These are phyloP conservation scores for Pristionchus japonicus DNA, from an alignment of 2,888 invertebrate genomes.

Conservation along the genomic window DNA sequence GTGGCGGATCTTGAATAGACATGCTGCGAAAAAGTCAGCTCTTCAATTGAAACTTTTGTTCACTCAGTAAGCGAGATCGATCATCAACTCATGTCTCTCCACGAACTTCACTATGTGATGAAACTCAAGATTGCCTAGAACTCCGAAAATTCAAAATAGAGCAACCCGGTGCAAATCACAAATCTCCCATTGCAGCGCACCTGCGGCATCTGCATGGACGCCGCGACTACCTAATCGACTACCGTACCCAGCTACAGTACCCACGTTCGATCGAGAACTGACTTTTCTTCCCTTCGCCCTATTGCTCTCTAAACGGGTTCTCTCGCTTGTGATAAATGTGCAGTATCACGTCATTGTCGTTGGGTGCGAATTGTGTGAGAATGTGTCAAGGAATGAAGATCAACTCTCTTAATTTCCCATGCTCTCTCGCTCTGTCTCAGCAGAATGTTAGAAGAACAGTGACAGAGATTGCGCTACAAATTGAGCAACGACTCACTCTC, in stretches of 20 bases:
- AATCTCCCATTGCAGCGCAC: conserved; percentile 30
- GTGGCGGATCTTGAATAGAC: no score
- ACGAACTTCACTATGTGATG: no score
- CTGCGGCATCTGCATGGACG: conserved; percentile 41
- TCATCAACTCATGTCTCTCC: no score
- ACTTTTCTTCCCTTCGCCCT: not conserved
- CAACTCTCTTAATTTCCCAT: not conserved
- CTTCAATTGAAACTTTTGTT: no score
- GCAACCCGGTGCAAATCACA: not conserved
- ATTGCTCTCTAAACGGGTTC: not conserved
- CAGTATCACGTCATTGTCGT: not conserved
- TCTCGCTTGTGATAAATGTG: not conserved
- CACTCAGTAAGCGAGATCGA: no score
- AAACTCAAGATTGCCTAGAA: no score
- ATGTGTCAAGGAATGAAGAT: not conserved
- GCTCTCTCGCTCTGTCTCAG: not conserved
- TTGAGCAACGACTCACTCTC: not conserved
- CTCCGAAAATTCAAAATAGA: not conserved
- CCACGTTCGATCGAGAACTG: not conserved
- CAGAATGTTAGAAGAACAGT: no score
- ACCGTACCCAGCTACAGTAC: not conserved
- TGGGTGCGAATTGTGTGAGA: not conserved
- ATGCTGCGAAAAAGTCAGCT: no score
- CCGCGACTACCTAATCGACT: not conserved
- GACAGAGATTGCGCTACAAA: not conserved